Conservation (phyloP, 2,797 vertebrate genomes). For the Orestias chungarensis region DNA sequence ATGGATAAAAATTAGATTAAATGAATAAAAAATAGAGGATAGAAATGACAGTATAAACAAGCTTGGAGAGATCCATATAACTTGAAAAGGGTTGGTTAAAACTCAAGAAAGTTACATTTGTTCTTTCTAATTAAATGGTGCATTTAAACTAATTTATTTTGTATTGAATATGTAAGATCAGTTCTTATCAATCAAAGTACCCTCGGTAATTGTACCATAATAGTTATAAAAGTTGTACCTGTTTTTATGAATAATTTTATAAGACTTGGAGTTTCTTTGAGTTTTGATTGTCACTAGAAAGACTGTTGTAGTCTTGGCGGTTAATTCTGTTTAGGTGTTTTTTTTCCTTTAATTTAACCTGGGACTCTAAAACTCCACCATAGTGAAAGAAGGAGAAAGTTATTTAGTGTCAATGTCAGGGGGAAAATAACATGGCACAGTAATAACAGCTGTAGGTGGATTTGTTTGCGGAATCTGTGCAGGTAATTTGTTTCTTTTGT, state of each 20-base stretch:
- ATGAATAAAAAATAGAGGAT: too few species aligned
- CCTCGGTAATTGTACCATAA: background rate
- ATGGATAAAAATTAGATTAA: too few species aligned
- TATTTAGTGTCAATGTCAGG: conserved; percentile 34
- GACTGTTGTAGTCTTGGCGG: background rate
- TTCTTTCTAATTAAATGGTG: background rate
- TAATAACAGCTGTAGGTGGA: conserved; percentile 32
- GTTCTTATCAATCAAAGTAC: background rate
- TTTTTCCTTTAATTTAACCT: conserved; percentile 21
- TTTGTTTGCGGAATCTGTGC: conserved; percentile 24
- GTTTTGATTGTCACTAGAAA: background rate
- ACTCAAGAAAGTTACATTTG: background rate
- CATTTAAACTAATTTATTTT: background rate
- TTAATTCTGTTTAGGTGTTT: background rate
- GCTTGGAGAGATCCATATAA: too few species aligned
- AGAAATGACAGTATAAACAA: background rate
- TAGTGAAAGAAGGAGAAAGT: conserved; percentile 23
- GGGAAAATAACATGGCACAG: conserved; percentile 25
- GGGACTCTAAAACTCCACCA: background rate
- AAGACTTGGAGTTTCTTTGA: background rate
- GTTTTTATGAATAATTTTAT: background rate
- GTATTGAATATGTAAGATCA: background rate
- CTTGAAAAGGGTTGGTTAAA: background rate
- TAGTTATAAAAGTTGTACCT: background rate
- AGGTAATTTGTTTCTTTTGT: conserved; percentile 57